A percentile compares a stretch with the other conserved stretches of the same genome.
Evolutionary conservation across 92 coral and sea anemone species (phyloP).

Genomic region (Metridium senile): DNA sequence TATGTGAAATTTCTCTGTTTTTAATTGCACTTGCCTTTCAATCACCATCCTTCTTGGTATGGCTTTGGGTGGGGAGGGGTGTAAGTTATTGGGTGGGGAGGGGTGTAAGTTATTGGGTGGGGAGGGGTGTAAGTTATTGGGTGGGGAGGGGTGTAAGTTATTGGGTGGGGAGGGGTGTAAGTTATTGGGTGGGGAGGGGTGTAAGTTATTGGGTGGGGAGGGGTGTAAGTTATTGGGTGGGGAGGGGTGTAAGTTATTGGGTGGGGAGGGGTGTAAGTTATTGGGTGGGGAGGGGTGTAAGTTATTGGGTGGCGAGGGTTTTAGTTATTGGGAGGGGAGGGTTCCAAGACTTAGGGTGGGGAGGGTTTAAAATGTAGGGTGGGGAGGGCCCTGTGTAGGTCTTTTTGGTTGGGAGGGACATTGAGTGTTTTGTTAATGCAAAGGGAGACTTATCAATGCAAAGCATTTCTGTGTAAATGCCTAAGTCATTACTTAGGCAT

Average conservation of each 20-base stretch:
- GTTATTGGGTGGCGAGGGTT: neutral
- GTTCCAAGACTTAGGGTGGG: neutral
- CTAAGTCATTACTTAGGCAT: neutral
- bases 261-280: neutral
- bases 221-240: too few species aligned
- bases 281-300: neutral
- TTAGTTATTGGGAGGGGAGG: too few species aligned
- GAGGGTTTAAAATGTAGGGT: neutral
- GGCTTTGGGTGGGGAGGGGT: neutral
- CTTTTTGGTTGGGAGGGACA: neutral
- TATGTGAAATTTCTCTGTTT: neutral
- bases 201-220: neutral
- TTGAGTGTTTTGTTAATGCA: too few species aligned
- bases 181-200: slow-evolving; percentile 1
- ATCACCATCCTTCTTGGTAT: neutral
- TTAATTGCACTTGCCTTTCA: neutral
- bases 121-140: neutral
- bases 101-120: neutral
- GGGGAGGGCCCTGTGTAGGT: neutral
- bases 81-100: neutral
- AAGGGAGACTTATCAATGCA: too few species aligned
- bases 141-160: slow-evolving; percentile 8
- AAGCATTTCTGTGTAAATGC: neutral
- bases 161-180: slow-evolving; percentile 4
- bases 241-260: neutral